phyloP scores from a whole-genome alignment of 2,797 vertebrate genomes.

The Centroberyx gerrardi region DNA sequence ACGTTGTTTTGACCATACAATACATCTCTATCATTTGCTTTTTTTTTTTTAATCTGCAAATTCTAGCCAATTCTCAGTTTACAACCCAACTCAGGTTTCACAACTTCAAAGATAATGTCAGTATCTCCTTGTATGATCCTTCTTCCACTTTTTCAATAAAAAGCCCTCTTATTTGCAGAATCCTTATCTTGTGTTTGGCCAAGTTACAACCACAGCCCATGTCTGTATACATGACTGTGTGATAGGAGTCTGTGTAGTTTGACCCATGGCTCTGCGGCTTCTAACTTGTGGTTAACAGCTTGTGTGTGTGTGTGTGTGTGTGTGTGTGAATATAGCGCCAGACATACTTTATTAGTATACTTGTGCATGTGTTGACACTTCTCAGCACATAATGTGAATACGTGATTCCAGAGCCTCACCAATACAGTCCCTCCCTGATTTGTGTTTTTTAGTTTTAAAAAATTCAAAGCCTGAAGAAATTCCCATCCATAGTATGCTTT shows the following conservation, averaged over 20 bases:
- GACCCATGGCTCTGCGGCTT: neutral
- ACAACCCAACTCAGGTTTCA: neutral
- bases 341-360: too few species aligned
- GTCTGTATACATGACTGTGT: slow-evolving; percentile 9
- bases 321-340: neutral
- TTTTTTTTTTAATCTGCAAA: neutral
- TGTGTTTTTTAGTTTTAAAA: too few species aligned
- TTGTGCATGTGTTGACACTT: neutral
- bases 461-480: too few species aligned
- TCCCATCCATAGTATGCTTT: too few species aligned
- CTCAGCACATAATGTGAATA: neutral
- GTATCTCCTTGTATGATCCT: neutral
- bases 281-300: neutral
- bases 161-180: slow-evolving; percentile 24
- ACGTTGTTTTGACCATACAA: neutral
- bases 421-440: neutral
- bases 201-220: slow-evolving; percentile 6
- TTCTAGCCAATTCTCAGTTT: neutral
- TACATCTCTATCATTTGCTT: too few species aligned
- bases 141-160: neutral
- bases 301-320: neutral
- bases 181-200: slow-evolving; percentile 50
- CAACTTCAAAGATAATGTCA: neutral
- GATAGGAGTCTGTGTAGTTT: slow-evolving; percentile 24
- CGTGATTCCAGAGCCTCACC: neutral